Conservation (phyloP, 1,140 invertebrate species). For the Notospermus geniculatus region DNA sequence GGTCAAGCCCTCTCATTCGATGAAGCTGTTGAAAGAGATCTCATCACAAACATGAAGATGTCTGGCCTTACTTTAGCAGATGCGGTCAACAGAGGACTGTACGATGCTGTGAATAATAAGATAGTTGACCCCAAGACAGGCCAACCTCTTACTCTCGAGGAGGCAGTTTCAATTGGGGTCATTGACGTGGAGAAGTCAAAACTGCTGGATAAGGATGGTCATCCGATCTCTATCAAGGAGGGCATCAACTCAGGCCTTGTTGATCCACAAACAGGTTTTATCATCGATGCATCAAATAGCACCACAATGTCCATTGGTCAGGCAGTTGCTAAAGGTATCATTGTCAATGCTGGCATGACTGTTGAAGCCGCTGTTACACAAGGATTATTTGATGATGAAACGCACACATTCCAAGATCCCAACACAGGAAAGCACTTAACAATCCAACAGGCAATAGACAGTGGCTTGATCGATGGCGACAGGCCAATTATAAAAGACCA, state of each 20-base stretch:
- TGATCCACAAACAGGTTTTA: slow-evolving; percentile 77
- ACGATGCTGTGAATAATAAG: slow-evolving; percentile 73
- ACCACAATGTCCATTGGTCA: slow-evolving; percentile 66
- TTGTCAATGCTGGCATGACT: slow-evolving; percentile 24
- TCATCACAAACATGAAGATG: slow-evolving; percentile 27
- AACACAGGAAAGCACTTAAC: slow-evolving; percentile 1
- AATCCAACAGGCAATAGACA: slow-evolving; percentile 62
- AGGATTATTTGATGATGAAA: slow-evolving; percentile 31
- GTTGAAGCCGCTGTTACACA: slow-evolving; percentile 40
- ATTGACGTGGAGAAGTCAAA: slow-evolving; percentile 69
- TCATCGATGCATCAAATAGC: slow-evolving; percentile 59
- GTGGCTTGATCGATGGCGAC: slow-evolving; percentile 58
- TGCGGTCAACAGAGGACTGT: slow-evolving; percentile 74
- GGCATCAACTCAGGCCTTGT: slow-evolving; percentile 78
- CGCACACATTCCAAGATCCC: neutral
- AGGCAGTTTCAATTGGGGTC: slow-evolving; percentile 69
- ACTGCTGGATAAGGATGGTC: slow-evolving; percentile 49
- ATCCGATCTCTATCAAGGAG: slow-evolving; percentile 75
- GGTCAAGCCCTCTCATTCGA: neutral
- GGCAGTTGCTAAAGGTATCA: slow-evolving; percentile 63
- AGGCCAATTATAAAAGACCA: slow-evolving; percentile 51
- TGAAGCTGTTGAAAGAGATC: neutral
- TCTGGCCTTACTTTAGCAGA: slow-evolving; percentile 62
- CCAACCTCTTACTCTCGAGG: slow-evolving; percentile 64
- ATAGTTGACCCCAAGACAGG: slow-evolving; percentile 78